Evolutionary conservation across 37 sponge, comb jelly and placozoan species (phyloP).

Genomic region (Oscarella lobularis): DNA sequence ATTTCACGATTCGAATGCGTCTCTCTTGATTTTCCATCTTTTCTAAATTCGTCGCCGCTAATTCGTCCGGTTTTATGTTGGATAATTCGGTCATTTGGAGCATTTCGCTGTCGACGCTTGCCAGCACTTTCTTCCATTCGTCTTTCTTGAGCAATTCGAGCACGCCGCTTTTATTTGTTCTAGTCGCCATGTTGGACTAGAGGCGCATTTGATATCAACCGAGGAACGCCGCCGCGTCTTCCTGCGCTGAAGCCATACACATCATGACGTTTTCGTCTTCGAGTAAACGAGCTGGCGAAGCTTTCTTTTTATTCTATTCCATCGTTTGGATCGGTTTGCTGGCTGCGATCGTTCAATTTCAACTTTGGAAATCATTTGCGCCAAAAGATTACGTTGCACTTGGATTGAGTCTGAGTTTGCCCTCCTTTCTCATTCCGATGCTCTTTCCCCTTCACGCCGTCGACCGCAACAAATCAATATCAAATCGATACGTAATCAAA

Average conservation of each 20-base stretch:
- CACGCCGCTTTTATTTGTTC: not conserved
- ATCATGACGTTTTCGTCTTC: too few relatives aligned
- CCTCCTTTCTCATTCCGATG: constrained; percentile 18
- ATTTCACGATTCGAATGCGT: not conserved
- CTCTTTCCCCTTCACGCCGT: constrained; percentile 11
- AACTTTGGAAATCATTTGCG: constrained; percentile 22
- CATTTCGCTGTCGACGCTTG: not conserved
- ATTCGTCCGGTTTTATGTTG: not conserved
- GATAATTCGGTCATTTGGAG: not conserved
- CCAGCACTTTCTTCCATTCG: not conserved
- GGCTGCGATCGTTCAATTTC: constrained; percentile 17
- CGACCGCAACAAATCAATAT: constrained; percentile 18
- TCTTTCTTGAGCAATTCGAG: not conserved
- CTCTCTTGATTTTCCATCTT: not conserved
- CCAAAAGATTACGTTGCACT: constrained; percentile 27
- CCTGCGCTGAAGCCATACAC: too few relatives aligned
- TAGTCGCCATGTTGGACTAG: not conserved
- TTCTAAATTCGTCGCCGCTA: not conserved
- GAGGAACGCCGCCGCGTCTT: too few relatives aligned
- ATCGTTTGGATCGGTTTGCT: constrained; percentile 27
- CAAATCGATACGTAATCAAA: constrained; percentile 27
- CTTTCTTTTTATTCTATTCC: constrained; percentile 21
- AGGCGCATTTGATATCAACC: too few relatives aligned
- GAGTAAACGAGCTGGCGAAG: constrained; percentile 41
- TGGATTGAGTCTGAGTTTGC: constrained; percentile 9